phyloP scores from a whole-genome alignment of 2,797 vertebrate genomes.

The Eptatretus atami region DNA sequence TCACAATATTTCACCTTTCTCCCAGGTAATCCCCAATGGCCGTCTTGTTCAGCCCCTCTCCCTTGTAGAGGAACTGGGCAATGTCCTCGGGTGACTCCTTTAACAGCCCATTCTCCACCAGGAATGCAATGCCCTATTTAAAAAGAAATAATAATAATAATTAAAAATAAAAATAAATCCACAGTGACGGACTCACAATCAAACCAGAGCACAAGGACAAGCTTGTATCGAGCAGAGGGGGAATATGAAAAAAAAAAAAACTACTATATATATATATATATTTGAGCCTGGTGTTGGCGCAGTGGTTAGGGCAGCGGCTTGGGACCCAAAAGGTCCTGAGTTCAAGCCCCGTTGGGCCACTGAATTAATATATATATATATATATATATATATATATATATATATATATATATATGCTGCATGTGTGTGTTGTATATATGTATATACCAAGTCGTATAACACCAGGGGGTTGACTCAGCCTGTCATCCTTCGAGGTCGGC shows the following conservation, averaged over 20 bases:
- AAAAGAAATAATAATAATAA: constrained; percentile 9
- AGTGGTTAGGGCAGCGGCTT: too few species aligned
- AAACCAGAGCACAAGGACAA: neutral
- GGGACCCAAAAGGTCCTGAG: too few species aligned
- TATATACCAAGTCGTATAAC: too few species aligned
- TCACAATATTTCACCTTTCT: constrained; percentile 30
- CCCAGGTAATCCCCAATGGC: constrained; percentile 87
- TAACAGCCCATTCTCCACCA: constrained; percentile 71
- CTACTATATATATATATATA: too few species aligned
- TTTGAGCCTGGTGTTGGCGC: too few species aligned
- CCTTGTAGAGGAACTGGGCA: constrained; percentile 88
- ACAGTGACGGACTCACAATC: constrained; percentile 6
- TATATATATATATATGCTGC: too few species aligned
- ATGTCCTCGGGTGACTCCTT: constrained; percentile 65
- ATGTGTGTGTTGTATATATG: too few species aligned
- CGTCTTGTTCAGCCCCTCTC: constrained; percentile 84
- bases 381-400: too few species aligned
- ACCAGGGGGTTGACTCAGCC: too few species aligned
- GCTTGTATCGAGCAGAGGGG: neutral
- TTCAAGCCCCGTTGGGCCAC: too few species aligned
- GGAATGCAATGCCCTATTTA: constrained; percentile 61
- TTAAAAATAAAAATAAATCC: constrained; percentile 8
- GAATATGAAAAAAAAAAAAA: neutral
- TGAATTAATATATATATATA: too few species aligned
- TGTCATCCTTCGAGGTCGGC: too few species aligned